These are phyloP conservation scores for Nudaria mundana DNA, from an alignment of 2,888 invertebrate species.

Conservation along the genomic window DNA sequence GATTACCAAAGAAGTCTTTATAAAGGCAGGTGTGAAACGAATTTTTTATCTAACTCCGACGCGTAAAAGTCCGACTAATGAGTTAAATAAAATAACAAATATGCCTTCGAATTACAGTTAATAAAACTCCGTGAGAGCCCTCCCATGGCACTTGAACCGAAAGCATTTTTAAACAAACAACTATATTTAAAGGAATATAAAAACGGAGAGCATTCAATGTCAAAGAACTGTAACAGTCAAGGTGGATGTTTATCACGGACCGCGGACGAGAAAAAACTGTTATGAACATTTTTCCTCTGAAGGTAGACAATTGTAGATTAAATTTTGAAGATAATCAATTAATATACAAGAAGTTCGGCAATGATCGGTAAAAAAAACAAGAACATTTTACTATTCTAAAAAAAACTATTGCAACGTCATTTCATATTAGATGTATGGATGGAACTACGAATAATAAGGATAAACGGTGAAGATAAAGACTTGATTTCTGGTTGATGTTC, in stretches of 20 bases:
- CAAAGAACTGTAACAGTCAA: slow-evolving; percentile 11
- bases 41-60: slow-evolving; percentile 19
- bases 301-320: neutral
- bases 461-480: too few relatives aligned
- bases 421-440: too few relatives aligned
- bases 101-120: slow-evolving; percentile 32
- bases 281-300: slow-evolving; percentile 8
- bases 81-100: slow-evolving; percentile 40
- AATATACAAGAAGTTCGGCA: too few relatives aligned
- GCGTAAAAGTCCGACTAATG: slow-evolving; percentile 34
- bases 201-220: slow-evolving; percentile 8
- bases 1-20: slow-evolving; percentile 28
- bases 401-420: too few relatives aligned
- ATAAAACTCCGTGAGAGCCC: slow-evolving; percentile 24
- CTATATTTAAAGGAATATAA: slow-evolving; percentile 8
- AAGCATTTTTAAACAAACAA: slow-evolving; percentile 15
- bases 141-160: slow-evolving; percentile 8
- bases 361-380: too few relatives aligned
- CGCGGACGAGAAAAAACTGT: slow-evolving; percentile 6
- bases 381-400: too few relatives aligned
- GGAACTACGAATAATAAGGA: too few relatives aligned
- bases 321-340: neutral
- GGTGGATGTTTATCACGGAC: slow-evolving; percentile 12
- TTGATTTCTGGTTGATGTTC: too few relatives aligned
- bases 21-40: slow-evolving; percentile 32